Evolutionary conservation across 2,113 vertebrate species (phyloP).

Genomic region (Mus pahari): DNA sequence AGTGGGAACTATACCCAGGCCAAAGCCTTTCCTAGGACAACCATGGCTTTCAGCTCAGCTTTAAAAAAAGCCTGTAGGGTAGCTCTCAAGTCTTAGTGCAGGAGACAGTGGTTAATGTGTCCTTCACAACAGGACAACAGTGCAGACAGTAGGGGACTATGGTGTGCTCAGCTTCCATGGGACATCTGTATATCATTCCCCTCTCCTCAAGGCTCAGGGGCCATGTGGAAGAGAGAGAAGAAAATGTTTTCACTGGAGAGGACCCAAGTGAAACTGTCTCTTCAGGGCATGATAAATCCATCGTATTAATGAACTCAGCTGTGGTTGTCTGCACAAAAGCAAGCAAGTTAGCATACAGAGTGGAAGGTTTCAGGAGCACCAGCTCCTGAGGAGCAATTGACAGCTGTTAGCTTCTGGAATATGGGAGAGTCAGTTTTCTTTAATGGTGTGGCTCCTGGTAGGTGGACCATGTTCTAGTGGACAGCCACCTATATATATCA

Average conservation of each 20-base stretch:
- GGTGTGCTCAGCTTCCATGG: neutral
- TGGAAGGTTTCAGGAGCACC: neutral
- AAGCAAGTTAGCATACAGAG: neutral
- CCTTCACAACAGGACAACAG: too few species aligned
- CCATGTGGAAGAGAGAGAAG: neutral
- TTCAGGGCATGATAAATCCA: neutral
- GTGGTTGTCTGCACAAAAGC: neutral
- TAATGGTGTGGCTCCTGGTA: neutral
- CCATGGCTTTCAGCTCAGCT: rapidly evolving
- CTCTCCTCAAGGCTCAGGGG: neutral
- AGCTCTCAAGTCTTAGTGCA: neutral
- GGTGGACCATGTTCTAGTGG: neutral
- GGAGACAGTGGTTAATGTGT: neutral
- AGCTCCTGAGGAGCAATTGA: neutral
- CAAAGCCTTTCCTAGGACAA: neutral
- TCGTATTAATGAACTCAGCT: neutral
- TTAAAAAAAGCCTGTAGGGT: neutral
- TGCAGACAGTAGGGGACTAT: too few species aligned
- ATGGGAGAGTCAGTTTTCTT: too few species aligned
- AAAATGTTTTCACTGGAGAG: too few species aligned
- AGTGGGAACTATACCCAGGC: neutral
- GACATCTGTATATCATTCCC: too few species aligned
- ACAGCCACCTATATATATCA: too few species aligned
- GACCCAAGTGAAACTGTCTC: neutral
- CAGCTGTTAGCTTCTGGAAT: neutral